These are phyloP conservation scores for Punctoribates punctum DNA, from an alignment of 2,888 invertebrate species.

Conservation along the genomic window DNA sequence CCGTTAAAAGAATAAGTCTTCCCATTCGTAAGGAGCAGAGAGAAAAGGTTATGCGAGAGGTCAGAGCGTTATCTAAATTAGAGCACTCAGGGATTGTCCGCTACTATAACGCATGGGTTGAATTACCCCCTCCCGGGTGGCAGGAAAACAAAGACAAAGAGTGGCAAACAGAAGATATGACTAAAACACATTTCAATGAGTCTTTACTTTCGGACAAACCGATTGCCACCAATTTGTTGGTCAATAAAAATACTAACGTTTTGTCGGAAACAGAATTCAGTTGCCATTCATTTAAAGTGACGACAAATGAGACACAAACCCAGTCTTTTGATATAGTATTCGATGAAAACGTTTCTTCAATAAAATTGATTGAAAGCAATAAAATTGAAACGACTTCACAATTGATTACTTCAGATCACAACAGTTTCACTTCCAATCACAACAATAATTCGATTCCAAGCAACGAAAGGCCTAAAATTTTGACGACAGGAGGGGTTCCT, in stretches of 20 bases:
- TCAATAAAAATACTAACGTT: not conserved
- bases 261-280: not conserved
- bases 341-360: slow-evolving; percentile 16
- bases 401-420: not conserved
- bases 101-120: slow-evolving; percentile 93
- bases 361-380: slow-evolving; percentile 9
- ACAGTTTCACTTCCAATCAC: slow-evolving; percentile 50
- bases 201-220: not conserved
- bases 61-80: slow-evolving; percentile 85
- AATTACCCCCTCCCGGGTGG: slow-evolving; percentile 84
- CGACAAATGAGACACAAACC: not conserved
- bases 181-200: slow-evolving; percentile 1
- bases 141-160: slow-evolving; percentile 71
- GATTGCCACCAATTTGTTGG: not conserved
- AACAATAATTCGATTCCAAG: slow-evolving; percentile 35
- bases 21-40: slow-evolving; percentile 73
- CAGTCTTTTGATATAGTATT: slow-evolving; percentile 21
- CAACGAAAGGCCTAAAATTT: not conserved
- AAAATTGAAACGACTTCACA: not conserved
- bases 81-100: slow-evolving; percentile 94
- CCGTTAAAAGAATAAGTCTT: slow-evolving; percentile 86
- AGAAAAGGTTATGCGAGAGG: slow-evolving; percentile 87
- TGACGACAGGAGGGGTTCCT: not conserved
- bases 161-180: slow-evolving; percentile 54
- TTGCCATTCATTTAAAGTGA: not conserved